Conservation (phyloP, 2,113 vertebrate genomes). For the Brachyhypopomus occidentalis region DNA sequence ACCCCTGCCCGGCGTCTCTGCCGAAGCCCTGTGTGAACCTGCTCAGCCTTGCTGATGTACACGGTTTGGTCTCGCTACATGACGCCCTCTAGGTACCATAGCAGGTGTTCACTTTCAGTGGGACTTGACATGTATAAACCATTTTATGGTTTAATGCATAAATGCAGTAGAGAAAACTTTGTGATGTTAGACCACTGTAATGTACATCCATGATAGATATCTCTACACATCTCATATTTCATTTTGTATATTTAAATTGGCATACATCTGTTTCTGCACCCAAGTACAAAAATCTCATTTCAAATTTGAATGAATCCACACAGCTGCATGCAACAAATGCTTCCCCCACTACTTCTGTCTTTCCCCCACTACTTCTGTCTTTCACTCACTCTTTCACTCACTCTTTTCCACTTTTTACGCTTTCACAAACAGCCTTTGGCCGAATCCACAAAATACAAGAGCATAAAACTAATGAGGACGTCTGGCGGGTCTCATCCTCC, state of each 20-base stretch:
- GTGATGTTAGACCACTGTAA: no score
- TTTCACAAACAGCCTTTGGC: conserved; percentile 49
- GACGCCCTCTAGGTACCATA: neutral
- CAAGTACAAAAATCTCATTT: neutral
- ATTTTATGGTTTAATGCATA: no score
- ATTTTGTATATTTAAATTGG: neutral
- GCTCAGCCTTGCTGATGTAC: neutral
- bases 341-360: neutral
- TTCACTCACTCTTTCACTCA: neutral
- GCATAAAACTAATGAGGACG: conserved; percentile 60
- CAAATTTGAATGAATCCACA: neutral
- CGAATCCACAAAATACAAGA: conserved; percentile 36
- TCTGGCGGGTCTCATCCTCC: conserved; percentile 65
- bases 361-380: neutral
- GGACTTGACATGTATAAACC: no score
- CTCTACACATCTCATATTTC: no score
- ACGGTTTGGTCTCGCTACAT: neutral
- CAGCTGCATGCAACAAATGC: conserved; percentile 31
- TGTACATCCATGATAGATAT: no score
- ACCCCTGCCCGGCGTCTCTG: conserved; percentile 38
- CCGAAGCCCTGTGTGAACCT: neutral
- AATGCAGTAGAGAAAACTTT: neutral
- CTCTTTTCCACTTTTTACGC: neutral
- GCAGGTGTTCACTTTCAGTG: neutral
- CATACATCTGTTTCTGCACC: neutral